These are phyloP conservation scores for Spisula subtruncata DNA, from an alignment of 2,888 invertebrate species.

Conservation along the genomic window DNA sequence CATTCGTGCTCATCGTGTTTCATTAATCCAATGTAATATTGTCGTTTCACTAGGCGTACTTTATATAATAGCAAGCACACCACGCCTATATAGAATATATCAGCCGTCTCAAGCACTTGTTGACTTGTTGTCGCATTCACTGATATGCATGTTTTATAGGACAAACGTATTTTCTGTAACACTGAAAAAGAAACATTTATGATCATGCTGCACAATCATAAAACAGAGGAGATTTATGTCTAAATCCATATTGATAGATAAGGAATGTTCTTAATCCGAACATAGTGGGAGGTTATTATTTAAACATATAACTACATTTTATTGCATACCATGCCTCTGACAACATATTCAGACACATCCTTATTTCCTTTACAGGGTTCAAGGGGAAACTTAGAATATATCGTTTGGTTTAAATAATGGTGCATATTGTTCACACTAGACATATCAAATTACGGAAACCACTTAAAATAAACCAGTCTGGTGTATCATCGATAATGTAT, in stretches of 20 bases:
- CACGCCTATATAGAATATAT: not conserved
- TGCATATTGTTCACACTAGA: not conserved
- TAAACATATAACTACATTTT: not conserved
- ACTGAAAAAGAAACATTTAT: not conserved
- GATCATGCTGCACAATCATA: not conserved
- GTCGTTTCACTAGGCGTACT: not conserved
- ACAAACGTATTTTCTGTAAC: not conserved
- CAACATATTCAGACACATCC: not conserved
- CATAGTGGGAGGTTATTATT: not conserved
- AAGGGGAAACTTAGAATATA: not conserved
- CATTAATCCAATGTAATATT: slow-evolving; percentile 4
- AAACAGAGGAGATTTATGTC: not conserved
- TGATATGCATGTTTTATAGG: not conserved
- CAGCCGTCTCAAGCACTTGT: not conserved
- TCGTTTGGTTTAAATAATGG: not conserved
- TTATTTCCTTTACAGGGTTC: not conserved
- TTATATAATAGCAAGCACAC: not conserved
- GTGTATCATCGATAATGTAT: not conserved
- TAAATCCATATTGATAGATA: not conserved
- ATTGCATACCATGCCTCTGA: not conserved
- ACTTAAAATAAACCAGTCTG: too few relatives aligned
- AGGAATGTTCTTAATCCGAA: not conserved
- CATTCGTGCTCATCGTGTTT: not conserved
- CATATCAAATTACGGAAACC: not conserved
- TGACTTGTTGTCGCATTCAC: not conserved